Conservation (phyloP, 2,888 invertebrate genomes). For the Zaprionus lineosus region DNA sequence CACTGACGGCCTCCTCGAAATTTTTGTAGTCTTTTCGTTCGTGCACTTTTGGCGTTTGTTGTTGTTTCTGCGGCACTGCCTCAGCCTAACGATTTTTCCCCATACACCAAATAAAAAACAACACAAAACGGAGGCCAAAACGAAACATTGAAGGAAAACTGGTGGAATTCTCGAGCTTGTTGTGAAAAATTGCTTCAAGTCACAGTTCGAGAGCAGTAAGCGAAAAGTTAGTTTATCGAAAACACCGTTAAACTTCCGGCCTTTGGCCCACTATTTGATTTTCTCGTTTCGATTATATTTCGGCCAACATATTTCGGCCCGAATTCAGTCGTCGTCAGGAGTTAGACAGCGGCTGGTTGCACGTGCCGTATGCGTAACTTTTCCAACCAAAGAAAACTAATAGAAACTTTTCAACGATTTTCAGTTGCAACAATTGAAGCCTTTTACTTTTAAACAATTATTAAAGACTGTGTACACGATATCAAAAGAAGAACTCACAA, state of each 20-base stretch:
- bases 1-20: neutral
- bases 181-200: slow-evolving; percentile 42
- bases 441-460: slow-evolving; percentile 54
- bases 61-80: slow-evolving; percentile 32
- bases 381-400: no score
- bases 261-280: slow-evolving; percentile 43
- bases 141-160: slow-evolving; percentile 15
- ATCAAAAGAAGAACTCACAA: slow-evolving; percentile 43
- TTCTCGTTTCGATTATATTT: slow-evolving; percentile 16
- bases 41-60: slow-evolving; percentile 71
- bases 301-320: slow-evolving; percentile 20
- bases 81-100: slow-evolving; percentile 75
- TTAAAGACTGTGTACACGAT: slow-evolving; percentile 64
- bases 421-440: slow-evolving; percentile 49
- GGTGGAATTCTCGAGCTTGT: slow-evolving; percentile 10
- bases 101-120: slow-evolving; percentile 26
- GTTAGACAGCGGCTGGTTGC: slow-evolving; percentile 50
- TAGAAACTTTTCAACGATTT: slow-evolving; percentile 2
- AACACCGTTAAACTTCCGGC: slow-evolving; percentile 60
- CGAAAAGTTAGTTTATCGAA: slow-evolving; percentile 40
- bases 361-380: slow-evolving; percentile 71
- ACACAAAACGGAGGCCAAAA: slow-evolving; percentile 27
- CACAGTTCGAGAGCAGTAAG: slow-evolving; percentile 14
- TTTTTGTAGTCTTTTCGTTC: slow-evolving; percentile 36
- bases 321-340: slow-evolving; percentile 56